A percentile compares a stretch with the other conserved stretches of the same genome.
phyloP scores from a whole-genome alignment of 1,140 invertebrate species.

The Drosophila melanogaster region DNA sequence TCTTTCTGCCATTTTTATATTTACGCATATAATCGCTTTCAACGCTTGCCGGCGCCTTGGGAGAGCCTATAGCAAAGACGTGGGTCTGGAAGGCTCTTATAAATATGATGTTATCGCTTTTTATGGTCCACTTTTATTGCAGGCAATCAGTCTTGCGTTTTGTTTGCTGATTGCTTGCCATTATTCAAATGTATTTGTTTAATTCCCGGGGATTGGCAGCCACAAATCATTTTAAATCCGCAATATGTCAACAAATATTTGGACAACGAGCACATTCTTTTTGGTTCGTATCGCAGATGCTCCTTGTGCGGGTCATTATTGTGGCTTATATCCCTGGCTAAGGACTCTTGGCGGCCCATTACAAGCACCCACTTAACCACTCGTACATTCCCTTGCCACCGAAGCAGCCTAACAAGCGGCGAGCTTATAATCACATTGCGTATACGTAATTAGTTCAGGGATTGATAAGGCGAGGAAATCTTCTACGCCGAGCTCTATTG shows the following conservation, averaged over 20 bases:
- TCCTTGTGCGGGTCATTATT: slow-evolving; percentile 59
- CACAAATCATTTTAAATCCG: slow-evolving; percentile 83
- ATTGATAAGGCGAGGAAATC: slow-evolving; percentile 34
- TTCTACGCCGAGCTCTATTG: slow-evolving; percentile 1
- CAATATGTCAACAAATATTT: slow-evolving; percentile 82
- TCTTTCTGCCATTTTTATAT: slow-evolving; percentile 83
- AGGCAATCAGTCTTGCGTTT: slow-evolving; percentile 80
- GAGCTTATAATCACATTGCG: slow-evolving; percentile 75
- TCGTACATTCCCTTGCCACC: neutral
- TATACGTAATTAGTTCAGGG: slow-evolving; percentile 74
- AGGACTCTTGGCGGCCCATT: slow-evolving; percentile 30
- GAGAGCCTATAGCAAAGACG: slow-evolving; percentile 36
- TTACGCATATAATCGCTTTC: slow-evolving; percentile 83
- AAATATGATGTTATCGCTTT: slow-evolving; percentile 83
- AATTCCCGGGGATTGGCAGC: slow-evolving; percentile 65
- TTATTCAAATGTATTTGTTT: slow-evolving; percentile 84
- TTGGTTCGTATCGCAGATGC: slow-evolving; percentile 10
- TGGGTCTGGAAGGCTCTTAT: slow-evolving; percentile 62
- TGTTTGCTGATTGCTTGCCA: slow-evolving; percentile 78
- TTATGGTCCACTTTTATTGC: slow-evolving; percentile 83
- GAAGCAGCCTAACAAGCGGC: slow-evolving; percentile 52
- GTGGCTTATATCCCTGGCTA: slow-evolving; percentile 53
- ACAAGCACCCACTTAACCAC: slow-evolving; percentile 7
- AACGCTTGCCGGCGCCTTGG: slow-evolving; percentile 67
- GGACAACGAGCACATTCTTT: slow-evolving; percentile 22